Percentiles rank a stretch among this genome's conserved stretches.
Evolutionary conservation across 2,797 vertebrate species (phyloP).

Genomic region (Spizella passerina): DNA sequence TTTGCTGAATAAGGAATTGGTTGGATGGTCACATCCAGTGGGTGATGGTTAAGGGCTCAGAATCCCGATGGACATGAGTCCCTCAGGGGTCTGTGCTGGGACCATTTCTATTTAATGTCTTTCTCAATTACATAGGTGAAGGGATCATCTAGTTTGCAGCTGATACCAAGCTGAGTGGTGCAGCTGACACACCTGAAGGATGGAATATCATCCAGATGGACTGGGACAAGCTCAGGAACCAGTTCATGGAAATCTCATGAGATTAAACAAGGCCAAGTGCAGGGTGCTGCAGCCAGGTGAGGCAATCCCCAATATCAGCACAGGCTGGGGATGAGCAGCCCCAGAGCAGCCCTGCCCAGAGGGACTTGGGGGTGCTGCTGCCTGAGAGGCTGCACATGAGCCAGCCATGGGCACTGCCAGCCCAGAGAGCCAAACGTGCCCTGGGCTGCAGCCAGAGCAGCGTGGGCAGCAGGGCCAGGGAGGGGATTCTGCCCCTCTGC

Average conservation of each 20-base stretch:
- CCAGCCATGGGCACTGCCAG: not conserved
- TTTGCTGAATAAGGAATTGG: not conserved
- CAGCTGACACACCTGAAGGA: not conserved
- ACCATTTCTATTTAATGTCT: not conserved
- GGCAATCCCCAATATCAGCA: rapidly evolving
- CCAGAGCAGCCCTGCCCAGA: rapidly evolving
- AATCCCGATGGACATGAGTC: not conserved
- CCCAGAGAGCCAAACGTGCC: not conserved
- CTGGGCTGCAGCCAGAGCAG: not conserved
- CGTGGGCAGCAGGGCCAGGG: not conserved
- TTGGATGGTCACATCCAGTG: not conserved
- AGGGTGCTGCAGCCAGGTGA: not conserved
- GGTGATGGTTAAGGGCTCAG: not conserved
- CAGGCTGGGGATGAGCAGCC: not conserved
- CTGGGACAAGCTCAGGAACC: not conserved
- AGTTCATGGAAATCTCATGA: not conserved
- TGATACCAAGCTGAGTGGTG: not conserved
- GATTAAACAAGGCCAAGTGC: not conserved
- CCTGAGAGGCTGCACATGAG: not conserved
- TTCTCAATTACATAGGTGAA: not conserved
- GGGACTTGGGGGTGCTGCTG: not conserved
- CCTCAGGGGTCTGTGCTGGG: not conserved
- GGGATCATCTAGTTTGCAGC: not conserved
- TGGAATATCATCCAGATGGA: not conserved
- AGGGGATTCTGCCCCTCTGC: not conserved